Base-by-base conservation (phyloP, 2,888 invertebrate species). In the Osmoderma eremita region DNA sequence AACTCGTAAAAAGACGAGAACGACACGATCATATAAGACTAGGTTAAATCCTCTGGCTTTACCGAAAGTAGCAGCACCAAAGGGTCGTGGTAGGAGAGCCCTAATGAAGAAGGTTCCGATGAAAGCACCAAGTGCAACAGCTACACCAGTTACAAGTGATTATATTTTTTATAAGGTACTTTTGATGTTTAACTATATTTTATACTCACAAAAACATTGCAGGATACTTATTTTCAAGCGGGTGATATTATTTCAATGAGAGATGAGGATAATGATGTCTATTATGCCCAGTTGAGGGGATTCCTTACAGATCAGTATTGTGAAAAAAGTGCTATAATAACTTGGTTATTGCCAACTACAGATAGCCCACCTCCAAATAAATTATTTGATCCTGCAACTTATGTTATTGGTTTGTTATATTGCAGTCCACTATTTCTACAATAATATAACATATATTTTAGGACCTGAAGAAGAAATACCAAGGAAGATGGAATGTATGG, bases 401-500 rank as follows among this genome's bases (percentile, higher is more conserved):
- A 95, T 77, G 89, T 95, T 42, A 90, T 96, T 75, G 96, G 94
- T 92, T 79, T 45, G 50, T 24, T 42, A 42, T 41, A 13, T 3
- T n/a, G 24, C 15, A 51, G 5, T 41, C 5, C 5, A 15, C 5
- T 42, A 8, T 20, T 24, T 24, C 24, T 24, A 24, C 24, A 24
- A 3, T 24, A 30, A 30, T 8, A 6, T 30, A 30, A 30, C 5
- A 30, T 30, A 30, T 30, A n/a, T 62, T 78, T 80, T 78, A 91
- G 93, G 96, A 1, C 95, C 95, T 0, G 95, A 95, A 78, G 97
- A 97, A 83, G 95, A 96, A 72, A 83, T 94, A 1, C 92, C 95
- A 0, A 86, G 96, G 4, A 92, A 91, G 79, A 83, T 97, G 62
- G 92, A 93, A 30, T 93, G 88, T 73, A 90, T 97, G 90, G 91